Conservation (phyloP, 2,888 invertebrate genomes). For the Drosophila imparisetae region DNA sequence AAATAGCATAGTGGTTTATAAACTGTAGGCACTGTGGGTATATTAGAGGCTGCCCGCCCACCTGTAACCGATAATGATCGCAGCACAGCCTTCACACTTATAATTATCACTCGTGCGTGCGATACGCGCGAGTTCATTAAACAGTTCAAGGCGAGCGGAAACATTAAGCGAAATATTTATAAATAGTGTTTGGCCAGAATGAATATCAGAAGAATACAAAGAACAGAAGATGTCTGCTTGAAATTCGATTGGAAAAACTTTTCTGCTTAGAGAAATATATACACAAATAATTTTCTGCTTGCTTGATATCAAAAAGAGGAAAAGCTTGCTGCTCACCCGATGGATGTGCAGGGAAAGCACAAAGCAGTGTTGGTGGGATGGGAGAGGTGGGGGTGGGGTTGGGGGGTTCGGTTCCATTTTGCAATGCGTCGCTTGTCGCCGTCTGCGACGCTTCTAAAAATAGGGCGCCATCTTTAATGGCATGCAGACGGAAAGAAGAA, state of each 20-base stretch:
- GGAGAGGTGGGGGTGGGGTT: background rate
- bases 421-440: slow-evolving; percentile 57
- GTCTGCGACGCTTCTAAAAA: slow-evolving; percentile 70
- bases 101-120: slow-evolving; percentile 15
- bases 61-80: slow-evolving; percentile 34
- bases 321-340: slow-evolving; percentile 9
- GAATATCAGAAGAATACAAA: slow-evolving; percentile 14
- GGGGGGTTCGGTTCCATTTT: slow-evolving; percentile 54
- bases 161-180: slow-evolving; percentile 75
- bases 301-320: slow-evolving; percentile 40
- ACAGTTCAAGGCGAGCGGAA: slow-evolving; percentile 80
- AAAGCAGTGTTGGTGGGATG: background rate
- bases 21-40: background rate
- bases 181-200: slow-evolving; percentile 61
- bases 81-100: background rate
- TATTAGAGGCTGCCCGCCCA: background rate
- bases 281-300: slow-evolving; percentile 10
- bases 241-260: slow-evolving; percentile 38
- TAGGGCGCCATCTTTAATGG: slow-evolving; percentile 76
- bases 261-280: slow-evolving; percentile 7
- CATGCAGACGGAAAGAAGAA: slow-evolving; percentile 78
- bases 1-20: background rate
- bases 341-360: slow-evolving; percentile 8
- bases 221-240: slow-evolving; percentile 18
- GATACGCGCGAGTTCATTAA: slow-evolving; percentile 65